Conservation (phyloP, 2,113 vertebrate genomes). For the Tragelaphus imberbis region DNA sequence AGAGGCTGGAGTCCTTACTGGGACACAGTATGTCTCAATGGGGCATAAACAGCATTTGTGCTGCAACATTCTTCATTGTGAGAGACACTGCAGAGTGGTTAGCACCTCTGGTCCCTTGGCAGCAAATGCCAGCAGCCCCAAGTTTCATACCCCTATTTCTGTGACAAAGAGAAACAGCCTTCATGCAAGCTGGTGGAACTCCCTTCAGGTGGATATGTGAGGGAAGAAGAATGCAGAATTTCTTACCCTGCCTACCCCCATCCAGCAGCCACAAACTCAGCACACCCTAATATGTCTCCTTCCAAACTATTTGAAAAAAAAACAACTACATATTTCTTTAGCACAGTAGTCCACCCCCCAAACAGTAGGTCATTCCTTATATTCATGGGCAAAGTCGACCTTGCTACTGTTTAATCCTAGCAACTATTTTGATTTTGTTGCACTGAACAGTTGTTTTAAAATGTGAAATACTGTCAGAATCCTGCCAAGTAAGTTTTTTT, state of each 20-base stretch:
- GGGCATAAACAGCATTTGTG: background rate
- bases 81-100: background rate
- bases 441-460: background rate
- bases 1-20: background rate
- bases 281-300: background rate
- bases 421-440: background rate
- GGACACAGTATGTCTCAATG: background rate
- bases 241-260: rapidly evolving
- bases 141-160: background rate
- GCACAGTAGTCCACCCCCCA: background rate
- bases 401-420: background rate
- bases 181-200: background rate
- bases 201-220: background rate
- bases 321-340: background rate
- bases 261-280: background rate
- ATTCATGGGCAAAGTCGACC: background rate
- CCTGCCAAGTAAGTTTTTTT: background rate
- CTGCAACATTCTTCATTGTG: background rate
- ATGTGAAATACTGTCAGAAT: background rate
- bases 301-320: background rate
- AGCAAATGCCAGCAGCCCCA: background rate
- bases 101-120: background rate
- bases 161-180: background rate
- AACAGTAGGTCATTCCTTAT: background rate
- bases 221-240: background rate